Evolutionary conservation across 2,113 vertebrate species (phyloP), one percentile per base, ranked within the genome.

Genomic region (Telmatochromis sp.): DNA sequence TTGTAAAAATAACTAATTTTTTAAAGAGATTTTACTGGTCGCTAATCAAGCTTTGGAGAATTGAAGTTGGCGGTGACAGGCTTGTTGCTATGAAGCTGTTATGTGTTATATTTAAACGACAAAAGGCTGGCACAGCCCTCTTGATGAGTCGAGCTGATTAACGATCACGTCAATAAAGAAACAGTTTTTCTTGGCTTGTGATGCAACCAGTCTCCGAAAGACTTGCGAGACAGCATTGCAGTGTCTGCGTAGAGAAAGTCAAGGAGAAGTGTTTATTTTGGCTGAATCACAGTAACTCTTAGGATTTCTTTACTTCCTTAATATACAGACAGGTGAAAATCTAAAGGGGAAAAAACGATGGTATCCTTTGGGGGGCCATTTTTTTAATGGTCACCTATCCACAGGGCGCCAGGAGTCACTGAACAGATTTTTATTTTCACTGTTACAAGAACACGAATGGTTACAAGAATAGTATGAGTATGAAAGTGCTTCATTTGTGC

Each of bases 1-100:
- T 0, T 75, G 40, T 47, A 5, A 47, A 19, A 28, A 42, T 10
- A 65, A 60, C 0, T 15, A 0, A 1, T 2, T 47, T 3, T 53
- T 53, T 21, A 10, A 15, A 17, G 26, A 33, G 28, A 63, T 63
- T 63, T 45, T 42, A 11, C 9, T 28, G 68, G 0, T 47, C 9
- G 9, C 23, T 47, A 26, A 28, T 45, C 21, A 45, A 17, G 14
- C 40, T 73, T 73, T 2, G 1, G 21, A 26, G 21, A 73, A 28
- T 28, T 2, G 0, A 28, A 0, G 68, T 26, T 75, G 54, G 40
- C 35, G 15, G 80, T 23, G 23, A 23, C 1, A 40, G 12, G 19
- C n/a, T 37, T 23, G n/a, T 55, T 50, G 35, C 13, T 68, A 10
- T 47, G 1, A 51, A 65, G 58, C 81, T 65, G n/a, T 15, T 23